These are phyloP conservation scores for Oxytorus armatus DNA, from an alignment of 2,888 invertebrate species.

Conservation along the genomic window DNA sequence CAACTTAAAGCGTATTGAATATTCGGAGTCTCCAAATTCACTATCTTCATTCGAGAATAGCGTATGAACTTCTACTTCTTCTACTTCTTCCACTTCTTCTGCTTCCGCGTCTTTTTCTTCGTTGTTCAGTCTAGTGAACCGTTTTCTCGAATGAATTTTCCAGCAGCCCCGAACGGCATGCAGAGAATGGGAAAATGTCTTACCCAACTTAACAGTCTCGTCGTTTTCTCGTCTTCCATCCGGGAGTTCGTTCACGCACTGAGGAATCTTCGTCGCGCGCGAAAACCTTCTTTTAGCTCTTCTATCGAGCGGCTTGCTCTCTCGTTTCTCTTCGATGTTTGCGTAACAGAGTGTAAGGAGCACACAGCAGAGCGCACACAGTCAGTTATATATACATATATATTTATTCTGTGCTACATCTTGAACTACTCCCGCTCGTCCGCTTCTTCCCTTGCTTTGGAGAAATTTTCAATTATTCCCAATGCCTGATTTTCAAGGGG, in stretches of 20 bases:
- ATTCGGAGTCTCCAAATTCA: constrained; percentile 36
- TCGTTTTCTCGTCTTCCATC: constrained; percentile 44
- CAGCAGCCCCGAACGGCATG: constrained; percentile 18
- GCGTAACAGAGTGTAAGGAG: constrained; percentile 67
- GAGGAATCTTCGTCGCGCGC: constrained; percentile 63
- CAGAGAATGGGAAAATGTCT: constrained; percentile 55
- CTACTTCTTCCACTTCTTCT: constrained; percentile 8
- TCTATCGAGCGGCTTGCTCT: constrained; percentile 43
- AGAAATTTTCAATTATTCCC: constrained; percentile 82
- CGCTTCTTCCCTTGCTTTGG: constrained; percentile 59
- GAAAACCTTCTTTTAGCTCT: constrained; percentile 59
- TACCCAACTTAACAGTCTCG: constrained; percentile 52
- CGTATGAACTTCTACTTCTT: constrained; percentile 16
- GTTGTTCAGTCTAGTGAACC: constrained; percentile 44
- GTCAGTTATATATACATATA: constrained; percentile 33
- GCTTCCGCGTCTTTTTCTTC: constrained; percentile 4
- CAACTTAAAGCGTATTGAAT: constrained; percentile 31
- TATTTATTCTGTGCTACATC: constrained; percentile 70
- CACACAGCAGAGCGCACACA: constrained; percentile 52
- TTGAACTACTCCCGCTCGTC: constrained; percentile 68
- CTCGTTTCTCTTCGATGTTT: constrained; percentile 64
- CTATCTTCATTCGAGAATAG: constrained; percentile 35
- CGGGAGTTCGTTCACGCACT: constrained; percentile 41
- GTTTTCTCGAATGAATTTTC: constrained; percentile 63
- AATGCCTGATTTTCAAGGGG: constrained; percentile 76